Conservation (phyloP, 2,888 invertebrate species). For the Machimus atricapillus region DNA sequence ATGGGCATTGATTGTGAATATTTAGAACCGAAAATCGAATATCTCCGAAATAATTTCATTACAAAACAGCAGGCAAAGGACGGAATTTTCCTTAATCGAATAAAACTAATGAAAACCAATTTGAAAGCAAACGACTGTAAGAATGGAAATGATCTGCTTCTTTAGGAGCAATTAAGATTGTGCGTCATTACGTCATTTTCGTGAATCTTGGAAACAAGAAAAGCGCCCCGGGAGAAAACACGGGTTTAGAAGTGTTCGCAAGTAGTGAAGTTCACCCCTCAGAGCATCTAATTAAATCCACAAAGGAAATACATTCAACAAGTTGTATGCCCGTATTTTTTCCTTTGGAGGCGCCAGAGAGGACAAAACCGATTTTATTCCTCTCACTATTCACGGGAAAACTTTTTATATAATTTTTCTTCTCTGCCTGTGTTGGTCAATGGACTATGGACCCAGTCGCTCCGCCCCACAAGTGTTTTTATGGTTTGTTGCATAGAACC, state of each 20-base stretch:
- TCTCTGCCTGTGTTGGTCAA: background rate
- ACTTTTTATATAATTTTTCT: background rate
- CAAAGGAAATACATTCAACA: background rate
- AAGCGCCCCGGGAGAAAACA: background rate
- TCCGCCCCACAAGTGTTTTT: background rate
- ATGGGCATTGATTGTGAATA: background rate
- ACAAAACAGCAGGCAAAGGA: background rate
- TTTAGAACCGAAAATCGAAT: background rate
- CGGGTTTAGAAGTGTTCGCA: background rate
- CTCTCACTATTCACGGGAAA: background rate
- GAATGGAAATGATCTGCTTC: background rate
- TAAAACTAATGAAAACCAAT: background rate
- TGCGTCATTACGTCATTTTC: background rate
- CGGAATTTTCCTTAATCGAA: background rate
- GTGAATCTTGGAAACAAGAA: background rate
- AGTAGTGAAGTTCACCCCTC: background rate
- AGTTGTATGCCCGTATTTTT: background rate
- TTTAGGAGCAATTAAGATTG: slow-evolving; percentile 4
- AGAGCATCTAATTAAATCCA: background rate
- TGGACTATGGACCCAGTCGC: background rate
- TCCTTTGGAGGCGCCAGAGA: background rate
- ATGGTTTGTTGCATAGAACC: background rate
- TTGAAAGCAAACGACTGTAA: background rate
- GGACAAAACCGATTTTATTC: background rate
- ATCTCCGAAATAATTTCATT: background rate